phyloP scores from a whole-genome alignment of 2,797 vertebrate genomes.

The Anguilla obscura region DNA sequence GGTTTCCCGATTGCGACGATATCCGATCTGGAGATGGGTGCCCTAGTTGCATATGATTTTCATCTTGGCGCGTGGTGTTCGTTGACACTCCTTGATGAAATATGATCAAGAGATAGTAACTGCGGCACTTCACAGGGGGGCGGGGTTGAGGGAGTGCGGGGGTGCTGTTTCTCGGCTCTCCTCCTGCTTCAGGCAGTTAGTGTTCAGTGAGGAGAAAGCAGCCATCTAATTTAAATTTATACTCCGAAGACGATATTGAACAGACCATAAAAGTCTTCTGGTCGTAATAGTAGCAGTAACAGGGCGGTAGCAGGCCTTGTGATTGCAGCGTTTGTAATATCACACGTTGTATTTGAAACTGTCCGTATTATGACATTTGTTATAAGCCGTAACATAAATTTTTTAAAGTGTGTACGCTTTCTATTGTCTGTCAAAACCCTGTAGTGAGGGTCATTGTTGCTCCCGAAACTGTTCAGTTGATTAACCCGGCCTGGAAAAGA shows the following conservation, averaged over 20 bases:
- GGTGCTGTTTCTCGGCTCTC: neutral
- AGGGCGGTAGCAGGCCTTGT: neutral
- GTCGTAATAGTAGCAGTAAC: neutral
- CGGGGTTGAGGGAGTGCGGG: conserved; percentile 19
- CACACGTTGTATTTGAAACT: neutral
- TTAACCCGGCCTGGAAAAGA: conserved; percentile 13
- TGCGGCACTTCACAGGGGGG: conserved; percentile 23
- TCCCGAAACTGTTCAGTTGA: conserved; percentile 12
- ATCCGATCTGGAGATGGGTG: conserved; percentile 52
- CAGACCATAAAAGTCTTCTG: neutral
- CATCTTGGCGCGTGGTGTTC: conserved; percentile 39
- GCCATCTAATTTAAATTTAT: conserved; percentile 18
- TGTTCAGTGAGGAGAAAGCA: conserved; percentile 16
- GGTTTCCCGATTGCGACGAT: conserved; percentile 38
- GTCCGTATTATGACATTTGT: neutral
- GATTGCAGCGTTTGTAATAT: neutral
- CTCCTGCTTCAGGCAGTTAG: conserved; percentile 32
- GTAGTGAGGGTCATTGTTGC: neutral
- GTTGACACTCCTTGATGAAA: conserved; percentile 49
- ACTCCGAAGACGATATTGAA: neutral
- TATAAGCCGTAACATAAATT: neutral
- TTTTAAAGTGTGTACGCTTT: neutral
- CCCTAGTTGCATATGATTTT: conserved; percentile 59
- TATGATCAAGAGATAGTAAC: conserved; percentile 48
- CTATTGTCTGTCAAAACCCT: neutral